Evolutionary conservation across 1,140 invertebrate species (phyloP).

Genomic region (Cotesia typhae): DNA sequence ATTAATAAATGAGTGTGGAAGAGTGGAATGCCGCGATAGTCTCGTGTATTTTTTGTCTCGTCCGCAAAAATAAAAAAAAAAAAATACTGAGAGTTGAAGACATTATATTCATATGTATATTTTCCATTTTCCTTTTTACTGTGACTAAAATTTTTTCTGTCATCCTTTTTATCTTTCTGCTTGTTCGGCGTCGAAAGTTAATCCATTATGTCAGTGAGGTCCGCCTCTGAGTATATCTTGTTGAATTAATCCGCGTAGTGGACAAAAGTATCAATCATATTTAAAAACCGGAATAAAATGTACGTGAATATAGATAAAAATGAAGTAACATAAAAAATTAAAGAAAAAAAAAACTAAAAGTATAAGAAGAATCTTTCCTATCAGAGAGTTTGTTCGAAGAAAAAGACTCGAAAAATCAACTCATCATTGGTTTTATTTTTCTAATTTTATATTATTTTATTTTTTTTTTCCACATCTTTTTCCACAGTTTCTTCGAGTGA

Average conservation of each 20-base stretch:
- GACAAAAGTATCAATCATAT: constrained; percentile 3
- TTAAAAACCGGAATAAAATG: constrained; percentile 2
- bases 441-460: too few species aligned
- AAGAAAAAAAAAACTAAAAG: neutral
- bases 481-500: constrained; percentile 3
- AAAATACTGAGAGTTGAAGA: constrained; percentile 1
- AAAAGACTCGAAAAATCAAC: constrained; percentile 10
- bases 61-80: neutral
- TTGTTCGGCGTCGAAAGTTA: neutral
- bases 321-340: neutral
- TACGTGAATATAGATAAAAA: neutral
- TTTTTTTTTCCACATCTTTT: neutral
- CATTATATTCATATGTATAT: neutral
- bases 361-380: constrained; percentile 4
- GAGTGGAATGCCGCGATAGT: constrained; percentile 34
- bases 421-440: too few species aligned
- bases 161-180: constrained; percentile 22
- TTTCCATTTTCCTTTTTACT: neutral
- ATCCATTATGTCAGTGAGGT: constrained; percentile 26
- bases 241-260: constrained; percentile 25
- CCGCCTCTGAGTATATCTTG: neutral
- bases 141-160: constrained; percentile 15
- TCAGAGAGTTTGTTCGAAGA: neutral
- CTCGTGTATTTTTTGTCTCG: constrained; percentile 7
- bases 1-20: constrained; percentile 34